Conservation (phyloP, 2,888 invertebrate species). For the Coremacera marginata region DNA sequence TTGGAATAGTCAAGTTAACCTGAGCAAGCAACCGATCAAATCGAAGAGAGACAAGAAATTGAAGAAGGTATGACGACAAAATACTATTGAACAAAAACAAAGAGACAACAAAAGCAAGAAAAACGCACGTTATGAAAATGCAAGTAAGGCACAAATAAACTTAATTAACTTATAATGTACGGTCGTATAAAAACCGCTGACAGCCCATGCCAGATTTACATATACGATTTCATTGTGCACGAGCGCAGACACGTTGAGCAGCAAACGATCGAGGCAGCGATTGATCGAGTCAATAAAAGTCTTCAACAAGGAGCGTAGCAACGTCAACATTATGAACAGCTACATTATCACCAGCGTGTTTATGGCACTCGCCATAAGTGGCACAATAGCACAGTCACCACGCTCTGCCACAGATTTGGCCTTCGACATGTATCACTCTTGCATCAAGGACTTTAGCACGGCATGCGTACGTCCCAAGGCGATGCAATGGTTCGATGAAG, state of each 20-base stretch:
- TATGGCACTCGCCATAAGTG: conserved; percentile 53
- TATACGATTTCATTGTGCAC: conserved; percentile 64
- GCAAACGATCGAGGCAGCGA: conserved; percentile 29
- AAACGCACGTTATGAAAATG: conserved; percentile 37
- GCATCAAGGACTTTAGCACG: conserved; percentile 77
- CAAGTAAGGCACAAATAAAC: conserved; percentile 31
- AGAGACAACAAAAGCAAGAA: conserved; percentile 33
- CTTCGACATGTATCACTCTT: conserved; percentile 77
- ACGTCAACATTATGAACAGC: conserved; percentile 59
- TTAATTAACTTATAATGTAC: conserved; percentile 61
- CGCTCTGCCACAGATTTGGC: conserved; percentile 75
- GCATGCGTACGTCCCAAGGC: conserved; percentile 84
- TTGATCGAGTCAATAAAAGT: not conserved
- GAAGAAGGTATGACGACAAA: conserved; percentile 34
- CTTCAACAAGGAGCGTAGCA: conserved; percentile 40
- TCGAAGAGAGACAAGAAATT: conserved; percentile 31
- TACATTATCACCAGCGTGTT: conserved; percentile 52
- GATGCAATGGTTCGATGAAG: conserved; percentile 79
- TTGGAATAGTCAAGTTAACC: too few relatives aligned
- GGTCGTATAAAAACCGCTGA: conserved; percentile 68
- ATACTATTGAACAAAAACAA: conserved; percentile 22
- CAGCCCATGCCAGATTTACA: conserved; percentile 62
- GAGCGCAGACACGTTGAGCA: conserved; percentile 55
- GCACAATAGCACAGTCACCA: conserved; percentile 70
- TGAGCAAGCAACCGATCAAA: not conserved